Conservation (phyloP, 2,888 invertebrate species). For the Eumerus sabulonum region DNA sequence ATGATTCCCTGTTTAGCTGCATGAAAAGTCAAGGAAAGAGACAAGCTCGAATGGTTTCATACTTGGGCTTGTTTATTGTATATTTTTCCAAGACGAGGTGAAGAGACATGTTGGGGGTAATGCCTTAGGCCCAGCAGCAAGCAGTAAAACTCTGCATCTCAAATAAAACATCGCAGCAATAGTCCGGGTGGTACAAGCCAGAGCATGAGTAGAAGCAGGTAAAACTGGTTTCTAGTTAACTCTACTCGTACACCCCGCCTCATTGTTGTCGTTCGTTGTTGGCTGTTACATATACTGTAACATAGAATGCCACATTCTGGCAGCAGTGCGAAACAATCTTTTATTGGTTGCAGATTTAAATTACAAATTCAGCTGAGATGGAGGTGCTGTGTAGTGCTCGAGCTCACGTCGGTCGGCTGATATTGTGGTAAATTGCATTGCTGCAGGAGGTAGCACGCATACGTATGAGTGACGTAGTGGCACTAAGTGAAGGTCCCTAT, state of each 20-base stretch:
- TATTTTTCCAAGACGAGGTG: neutral
- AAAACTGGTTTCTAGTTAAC: slow-evolving; percentile 44
- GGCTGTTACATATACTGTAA: neutral
- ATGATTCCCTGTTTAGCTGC: slow-evolving; percentile 24
- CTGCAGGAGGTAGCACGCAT: slow-evolving; percentile 46
- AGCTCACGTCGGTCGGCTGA: neutral
- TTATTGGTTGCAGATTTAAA: slow-evolving; percentile 21
- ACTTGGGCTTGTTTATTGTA: slow-evolving; percentile 10
- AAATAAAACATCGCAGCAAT: slow-evolving; percentile 1
- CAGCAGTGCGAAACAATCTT: slow-evolving; percentile 14
- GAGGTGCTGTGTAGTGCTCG: neutral
- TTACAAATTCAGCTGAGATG: slow-evolving; percentile 41
- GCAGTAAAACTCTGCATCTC: slow-evolving; percentile 19
- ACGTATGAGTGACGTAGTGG: neutral
- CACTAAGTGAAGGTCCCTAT: too few species aligned
- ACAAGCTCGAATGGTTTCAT: slow-evolving; percentile 23
- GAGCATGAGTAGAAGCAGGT: slow-evolving; percentile 1
- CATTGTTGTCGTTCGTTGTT: slow-evolving; percentile 4
- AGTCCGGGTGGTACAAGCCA: neutral
- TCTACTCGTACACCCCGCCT: slow-evolving; percentile 13
- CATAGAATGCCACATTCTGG: slow-evolving; percentile 23
- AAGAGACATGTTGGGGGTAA: slow-evolving; percentile 28
- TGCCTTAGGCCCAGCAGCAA: slow-evolving; percentile 36
- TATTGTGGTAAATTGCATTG: slow-evolving; percentile 54
- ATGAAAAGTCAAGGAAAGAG: slow-evolving; percentile 13